A percentile compares a stretch with the other conserved stretches of the same genome.
phyloP scores from a whole-genome alignment of 2,797 vertebrate genomes.

The Buceros bicornis region DNA sequence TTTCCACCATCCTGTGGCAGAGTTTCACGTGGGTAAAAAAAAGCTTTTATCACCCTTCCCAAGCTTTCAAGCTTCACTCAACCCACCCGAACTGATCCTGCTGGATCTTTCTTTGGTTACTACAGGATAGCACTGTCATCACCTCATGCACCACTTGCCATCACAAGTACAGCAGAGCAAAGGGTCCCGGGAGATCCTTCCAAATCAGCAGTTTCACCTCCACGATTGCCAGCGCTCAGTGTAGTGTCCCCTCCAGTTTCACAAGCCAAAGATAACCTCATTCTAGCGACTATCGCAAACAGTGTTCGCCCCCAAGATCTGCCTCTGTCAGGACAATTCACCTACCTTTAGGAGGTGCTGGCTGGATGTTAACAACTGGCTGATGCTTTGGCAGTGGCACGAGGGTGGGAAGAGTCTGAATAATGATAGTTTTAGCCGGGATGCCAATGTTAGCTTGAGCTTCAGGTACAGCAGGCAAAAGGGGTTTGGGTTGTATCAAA shows the following conservation, averaged over 20 bases:
- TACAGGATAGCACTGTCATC: background rate
- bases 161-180: background rate
- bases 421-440: conserved; percentile 91
- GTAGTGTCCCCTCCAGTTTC: no score
- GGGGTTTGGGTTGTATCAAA: conserved; percentile 90
- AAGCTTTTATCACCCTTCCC: background rate
- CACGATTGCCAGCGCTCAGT: background rate
- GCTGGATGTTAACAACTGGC: conserved; percentile 87
- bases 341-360: conserved; percentile 88
- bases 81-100: background rate
- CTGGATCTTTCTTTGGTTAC: background rate
- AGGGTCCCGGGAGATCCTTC: background rate
- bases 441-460: conserved; percentile 80
- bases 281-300: no score
- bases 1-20: background rate
- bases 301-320: background rate
- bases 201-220: background rate
- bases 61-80: background rate
- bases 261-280: no score
- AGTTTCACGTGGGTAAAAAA: background rate
- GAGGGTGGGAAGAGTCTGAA: conserved; percentile 89
- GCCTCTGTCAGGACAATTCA: background rate
- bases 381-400: conserved; percentile 86
- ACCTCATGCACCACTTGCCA: background rate
- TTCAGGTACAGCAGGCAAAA: conserved; percentile 86